A percentile compares a stretch with the other conserved stretches of the same genome.
phyloP scores from a whole-genome alignment of 2,113 vertebrate genomes.

The human (Homo sapiens) region DNA sequence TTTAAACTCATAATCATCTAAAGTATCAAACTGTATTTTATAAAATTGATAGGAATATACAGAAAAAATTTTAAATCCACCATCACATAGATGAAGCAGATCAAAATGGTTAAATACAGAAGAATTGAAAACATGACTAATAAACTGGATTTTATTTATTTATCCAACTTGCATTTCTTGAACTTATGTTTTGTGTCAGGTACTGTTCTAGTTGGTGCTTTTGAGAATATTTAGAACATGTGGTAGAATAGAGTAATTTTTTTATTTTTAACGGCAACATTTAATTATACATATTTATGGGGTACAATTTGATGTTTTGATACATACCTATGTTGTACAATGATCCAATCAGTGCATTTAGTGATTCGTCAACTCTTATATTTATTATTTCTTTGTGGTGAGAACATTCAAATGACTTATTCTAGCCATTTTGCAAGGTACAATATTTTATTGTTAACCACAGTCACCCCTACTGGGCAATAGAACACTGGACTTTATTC shows the following conservation, averaged over 20 bases:
- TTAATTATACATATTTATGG: no score
- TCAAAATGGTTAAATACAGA: not conserved
- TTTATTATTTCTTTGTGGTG: no score
- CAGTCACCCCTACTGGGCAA: no score
- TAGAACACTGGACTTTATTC: no score
- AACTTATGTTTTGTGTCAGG: not conserved
- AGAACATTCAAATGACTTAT: no score
- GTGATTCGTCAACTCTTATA: no score
- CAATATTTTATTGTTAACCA: no score
- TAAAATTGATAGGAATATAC: not conserved
- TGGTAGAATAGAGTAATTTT: not conserved
- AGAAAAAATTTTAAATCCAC: not conserved
- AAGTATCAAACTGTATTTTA: not conserved
- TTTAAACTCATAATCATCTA: not conserved
- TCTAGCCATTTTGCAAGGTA: no score
- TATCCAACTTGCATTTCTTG: not conserved
- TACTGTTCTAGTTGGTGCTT: not conserved
- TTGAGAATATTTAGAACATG: not conserved
- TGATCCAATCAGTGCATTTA: no score
- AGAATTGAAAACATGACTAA: not conserved
- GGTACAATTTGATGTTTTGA: no score
- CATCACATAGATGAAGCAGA: not conserved
- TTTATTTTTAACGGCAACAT: no score
- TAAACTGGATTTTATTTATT: not conserved
- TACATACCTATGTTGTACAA: no score